These are phyloP conservation scores for Pantherophis alleghaniensis DNA, from an alignment of 2,797 vertebrate species.

Conservation along the genomic window DNA sequence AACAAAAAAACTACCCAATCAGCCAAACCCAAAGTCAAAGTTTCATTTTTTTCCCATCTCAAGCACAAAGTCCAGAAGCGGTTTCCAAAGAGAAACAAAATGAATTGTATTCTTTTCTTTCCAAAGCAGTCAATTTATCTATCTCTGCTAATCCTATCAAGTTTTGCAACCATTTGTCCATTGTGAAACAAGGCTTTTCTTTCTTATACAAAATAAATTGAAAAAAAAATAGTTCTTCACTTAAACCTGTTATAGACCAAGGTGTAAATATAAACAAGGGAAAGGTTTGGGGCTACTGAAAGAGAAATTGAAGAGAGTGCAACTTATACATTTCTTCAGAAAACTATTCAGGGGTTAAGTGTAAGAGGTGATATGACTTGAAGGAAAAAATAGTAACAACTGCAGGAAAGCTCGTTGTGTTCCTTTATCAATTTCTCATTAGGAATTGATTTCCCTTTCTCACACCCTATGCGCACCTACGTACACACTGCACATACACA, in stretches of 20 bases:
- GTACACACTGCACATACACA: neutral
- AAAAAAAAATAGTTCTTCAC: neutral
- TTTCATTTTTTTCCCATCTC: neutral
- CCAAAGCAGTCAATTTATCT: neutral
- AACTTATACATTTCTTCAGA: neutral
- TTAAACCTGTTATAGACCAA: neutral
- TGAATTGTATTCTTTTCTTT: neutral
- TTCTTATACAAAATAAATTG: neutral
- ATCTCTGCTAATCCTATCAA: neutral
- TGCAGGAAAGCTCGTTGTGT: neutral
- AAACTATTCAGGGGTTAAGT: neutral
- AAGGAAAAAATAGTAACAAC: neutral
- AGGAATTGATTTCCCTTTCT: neutral
- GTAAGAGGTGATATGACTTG: neutral
- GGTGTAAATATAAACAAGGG: neutral
- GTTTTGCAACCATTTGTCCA: neutral
- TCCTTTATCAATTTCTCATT: constrained; percentile 28
- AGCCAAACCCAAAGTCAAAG: no score
- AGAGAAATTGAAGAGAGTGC: neutral
- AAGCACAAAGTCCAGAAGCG: neutral
- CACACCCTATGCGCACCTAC: neutral
- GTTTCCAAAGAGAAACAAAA: neutral
- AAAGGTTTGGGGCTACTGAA: neutral
- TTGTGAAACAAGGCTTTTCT: neutral
- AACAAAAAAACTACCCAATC: no score